phyloP scores from a whole-genome alignment of 2,888 invertebrate species.

The Drosophila picticornis region DNA sequence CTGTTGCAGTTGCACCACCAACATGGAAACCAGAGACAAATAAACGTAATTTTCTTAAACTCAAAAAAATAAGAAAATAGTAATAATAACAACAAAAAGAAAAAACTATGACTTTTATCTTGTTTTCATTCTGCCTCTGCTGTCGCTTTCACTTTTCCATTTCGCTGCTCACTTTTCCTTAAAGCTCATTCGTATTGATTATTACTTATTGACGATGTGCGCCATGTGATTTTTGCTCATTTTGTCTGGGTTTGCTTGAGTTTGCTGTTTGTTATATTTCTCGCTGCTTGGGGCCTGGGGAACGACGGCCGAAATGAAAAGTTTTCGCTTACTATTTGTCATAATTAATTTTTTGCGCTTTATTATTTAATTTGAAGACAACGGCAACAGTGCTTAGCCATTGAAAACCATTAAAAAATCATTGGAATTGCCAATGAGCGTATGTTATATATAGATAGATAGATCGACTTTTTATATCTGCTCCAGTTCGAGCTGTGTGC shows the following conservation, averaged over 20 bases:
- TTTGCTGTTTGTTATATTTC: constrained; percentile 19
- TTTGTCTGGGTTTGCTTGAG: constrained; percentile 24
- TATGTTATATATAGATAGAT: constrained; percentile 14
- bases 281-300: constrained; percentile 12
- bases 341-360: constrained; percentile 71
- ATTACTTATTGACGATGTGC: constrained; percentile 65
- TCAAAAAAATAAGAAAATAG: constrained; percentile 12
- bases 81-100: constrained; percentile 19
- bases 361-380: constrained; percentile 65
- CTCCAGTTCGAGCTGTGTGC: constrained; percentile 49
- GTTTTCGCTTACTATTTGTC: constrained; percentile 75
- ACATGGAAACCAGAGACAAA: constrained; percentile 41
- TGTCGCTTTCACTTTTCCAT: constrained; percentile 75
- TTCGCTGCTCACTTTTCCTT: constrained; percentile 62
- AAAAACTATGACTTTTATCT: constrained; percentile 22
- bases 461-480: constrained; percentile 44
- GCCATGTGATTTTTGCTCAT: constrained; percentile 46
- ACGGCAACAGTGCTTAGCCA: constrained; percentile 34
- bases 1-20: constrained; percentile 38
- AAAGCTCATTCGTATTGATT: constrained; percentile 66
- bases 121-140: constrained; percentile 57
- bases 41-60: constrained; percentile 58
- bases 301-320: constrained; percentile 61
- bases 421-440: constrained; percentile 28
- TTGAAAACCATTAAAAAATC: constrained; percentile 52